Evolutionary conservation across 1,140 invertebrate species (phyloP).

Genomic region (Penaeus indicus): DNA sequence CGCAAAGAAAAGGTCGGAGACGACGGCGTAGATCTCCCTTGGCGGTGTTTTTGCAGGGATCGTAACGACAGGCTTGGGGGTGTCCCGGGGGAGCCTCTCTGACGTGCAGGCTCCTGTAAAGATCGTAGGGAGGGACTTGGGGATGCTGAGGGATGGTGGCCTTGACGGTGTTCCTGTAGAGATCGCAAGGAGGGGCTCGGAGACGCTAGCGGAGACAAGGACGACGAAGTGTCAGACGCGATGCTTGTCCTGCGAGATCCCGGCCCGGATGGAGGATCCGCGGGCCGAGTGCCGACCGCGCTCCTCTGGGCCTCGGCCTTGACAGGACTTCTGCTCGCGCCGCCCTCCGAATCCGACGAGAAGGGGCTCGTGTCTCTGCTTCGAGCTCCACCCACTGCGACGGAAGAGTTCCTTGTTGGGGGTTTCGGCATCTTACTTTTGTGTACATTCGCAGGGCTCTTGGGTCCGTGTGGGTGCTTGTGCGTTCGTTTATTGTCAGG

Average conservation of each 20-base stretch:
- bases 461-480: slow-evolving; percentile 6
- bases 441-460: slow-evolving; percentile 25
- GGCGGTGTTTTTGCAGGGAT: too few relatives aligned
- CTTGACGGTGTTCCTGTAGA: too few relatives aligned
- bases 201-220: not conserved
- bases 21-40: too few relatives aligned
- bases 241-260: too few relatives aligned
- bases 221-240: not conserved
- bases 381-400: slow-evolving; percentile 7
- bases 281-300: not conserved
- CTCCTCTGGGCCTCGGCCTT: slow-evolving; percentile 3
- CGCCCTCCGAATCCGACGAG: slow-evolving; percentile 24
- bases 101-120: too few relatives aligned
- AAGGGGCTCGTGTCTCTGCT: slow-evolving; percentile 26
- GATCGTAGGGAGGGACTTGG: slow-evolving; percentile 8
- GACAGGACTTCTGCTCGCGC: not conserved
- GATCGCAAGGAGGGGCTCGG: slow-evolving; percentile 8
- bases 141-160: not conserved
- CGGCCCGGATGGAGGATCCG: too few relatives aligned
- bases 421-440: slow-evolving; percentile 25
- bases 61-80: too few relatives aligned
- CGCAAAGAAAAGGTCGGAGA: too few relatives aligned
- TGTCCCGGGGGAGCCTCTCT: too few relatives aligned
- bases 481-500: slow-evolving; percentile 4
- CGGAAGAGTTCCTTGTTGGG: not conserved